phyloP scores from a whole-genome alignment of 2,797 vertebrate genomes.

The Vespertilio murinus region DNA sequence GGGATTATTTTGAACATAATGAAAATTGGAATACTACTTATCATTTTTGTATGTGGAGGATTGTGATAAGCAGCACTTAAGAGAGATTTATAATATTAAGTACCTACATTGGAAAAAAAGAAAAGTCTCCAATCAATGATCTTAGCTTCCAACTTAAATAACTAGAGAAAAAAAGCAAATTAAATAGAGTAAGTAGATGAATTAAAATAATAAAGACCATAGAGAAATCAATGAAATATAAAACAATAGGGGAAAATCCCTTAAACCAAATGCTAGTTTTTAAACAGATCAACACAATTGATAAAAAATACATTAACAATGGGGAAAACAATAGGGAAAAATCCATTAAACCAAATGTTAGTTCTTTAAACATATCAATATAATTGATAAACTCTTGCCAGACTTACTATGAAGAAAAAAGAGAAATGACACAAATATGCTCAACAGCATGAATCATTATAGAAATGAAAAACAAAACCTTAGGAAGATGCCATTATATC shows the following conservation, averaged over 20 bases:
- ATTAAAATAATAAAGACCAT: not conserved
- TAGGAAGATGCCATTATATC: not conserved
- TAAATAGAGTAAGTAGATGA: slow-evolving; percentile 4
- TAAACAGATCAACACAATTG: not conserved
- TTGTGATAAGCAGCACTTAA: not conserved
- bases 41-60: not conserved
- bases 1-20: not conserved
- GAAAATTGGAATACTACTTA: not conserved
- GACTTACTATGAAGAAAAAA: not conserved
- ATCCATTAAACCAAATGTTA: not conserved
- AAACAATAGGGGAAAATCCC: not conserved
- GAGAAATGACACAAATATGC: not conserved
- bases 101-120: not conserved
- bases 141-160: not conserved
- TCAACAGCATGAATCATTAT: not conserved
- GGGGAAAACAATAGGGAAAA: not conserved
- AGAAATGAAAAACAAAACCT: not conserved
- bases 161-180: not conserved
- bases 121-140: not conserved
- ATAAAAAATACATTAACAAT: not conserved
- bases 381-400: not conserved
- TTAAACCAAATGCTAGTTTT: slow-evolving; percentile 15
- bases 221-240: slow-evolving; percentile 13
- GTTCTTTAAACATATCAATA: slow-evolving; percentile 6
- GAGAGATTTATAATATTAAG: not conserved